Evolutionary conservation across 2,888 invertebrate genomes (phyloP), one percentile per base, ranked within the genome.

Genomic region (Fragum fragum): DNA sequence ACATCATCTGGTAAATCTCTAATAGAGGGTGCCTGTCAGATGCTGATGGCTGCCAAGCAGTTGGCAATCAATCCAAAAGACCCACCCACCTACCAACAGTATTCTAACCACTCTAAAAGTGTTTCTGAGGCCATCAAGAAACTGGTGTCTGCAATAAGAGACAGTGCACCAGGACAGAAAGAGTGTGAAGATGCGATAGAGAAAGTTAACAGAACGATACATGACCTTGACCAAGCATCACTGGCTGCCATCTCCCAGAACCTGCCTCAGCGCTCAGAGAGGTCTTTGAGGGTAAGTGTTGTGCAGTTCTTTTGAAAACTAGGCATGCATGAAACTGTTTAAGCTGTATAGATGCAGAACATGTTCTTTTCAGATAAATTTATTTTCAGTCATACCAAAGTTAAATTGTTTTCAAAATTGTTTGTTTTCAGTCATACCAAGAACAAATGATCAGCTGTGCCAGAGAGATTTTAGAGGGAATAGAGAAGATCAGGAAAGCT

Each of bases 121-220:
- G 99, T 99, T 0, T 99, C 99, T 0, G 99, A 99, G 94, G 97
- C 98, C 36, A 99, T 99, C 93, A 99, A 99, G 95, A 96, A 97
- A 16, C 96, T 99, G 5, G 98, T 99, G 5, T 97, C 98, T 18
- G 97, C 98, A 85, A 98, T 99, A 90, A 97, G 97, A 73, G 99
- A 99, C 93, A 98, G 98, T 91, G 98, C 99, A 0, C 99, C 99
- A 0, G 99, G 99, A 0, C 99, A 99, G 94, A 96, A 97, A 5
- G 99, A 99, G 94, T 98, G 99, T 94, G 97, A 97, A 63, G 96
- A 96, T 0, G 98, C 97, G 0, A 96, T 98, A 53, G 97, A 97
- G 47, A 96, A 96, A 55, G 95, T 99, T 11, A 96, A 96, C 85
- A 96, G 96, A 0, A 96, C 97, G 88, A 96, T 98, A 7, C 96